These are phyloP conservation scores for Pheosia tremula DNA, from an alignment of 2,888 invertebrate species.

Conservation along the genomic window DNA sequence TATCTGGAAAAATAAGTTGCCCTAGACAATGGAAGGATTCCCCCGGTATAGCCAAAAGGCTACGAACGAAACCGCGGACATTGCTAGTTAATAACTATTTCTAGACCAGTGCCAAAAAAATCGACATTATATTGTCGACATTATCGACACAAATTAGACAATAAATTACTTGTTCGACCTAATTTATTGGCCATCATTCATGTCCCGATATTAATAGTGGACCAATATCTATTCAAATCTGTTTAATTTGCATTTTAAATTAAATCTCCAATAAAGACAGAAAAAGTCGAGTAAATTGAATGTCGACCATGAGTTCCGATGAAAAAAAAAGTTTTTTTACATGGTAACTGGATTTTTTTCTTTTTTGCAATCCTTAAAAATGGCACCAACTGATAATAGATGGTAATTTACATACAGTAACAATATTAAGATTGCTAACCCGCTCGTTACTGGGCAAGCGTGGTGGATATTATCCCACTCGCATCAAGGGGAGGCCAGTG, in stretches of 20 bases:
- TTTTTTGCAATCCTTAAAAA: not conserved
- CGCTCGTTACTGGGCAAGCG: too few species aligned
- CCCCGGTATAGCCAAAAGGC: too few species aligned
- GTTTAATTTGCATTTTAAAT: slow-evolving; percentile 33
- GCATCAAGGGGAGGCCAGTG: too few species aligned
- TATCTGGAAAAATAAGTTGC: too few species aligned
- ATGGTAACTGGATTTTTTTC: not conserved
- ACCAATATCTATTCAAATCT: slow-evolving; percentile 19
- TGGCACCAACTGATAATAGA: not conserved
- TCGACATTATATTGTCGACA: not conserved
- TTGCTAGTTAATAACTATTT: not conserved
- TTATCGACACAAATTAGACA: not conserved
- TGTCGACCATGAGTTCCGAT: not conserved
- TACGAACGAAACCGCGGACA: too few species aligned
- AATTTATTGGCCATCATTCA: slow-evolving; percentile 21
- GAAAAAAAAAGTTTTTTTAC: not conserved
- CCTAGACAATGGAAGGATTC: too few species aligned
- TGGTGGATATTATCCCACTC: too few species aligned
- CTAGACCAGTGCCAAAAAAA: not conserved
- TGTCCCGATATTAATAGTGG: slow-evolving; percentile 13
- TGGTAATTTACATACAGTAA: too few species aligned
- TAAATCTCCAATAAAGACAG: slow-evolving; percentile 13
- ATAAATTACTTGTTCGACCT: slow-evolving; percentile 9
- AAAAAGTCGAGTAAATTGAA: slow-evolving; percentile 3
- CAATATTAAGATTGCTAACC: too few species aligned